A percentile compares a stretch with the other conserved stretches of the same genome.
Conservation (phyloP, 2,113 vertebrate genomes). For the Micromys minutus region DNA sequence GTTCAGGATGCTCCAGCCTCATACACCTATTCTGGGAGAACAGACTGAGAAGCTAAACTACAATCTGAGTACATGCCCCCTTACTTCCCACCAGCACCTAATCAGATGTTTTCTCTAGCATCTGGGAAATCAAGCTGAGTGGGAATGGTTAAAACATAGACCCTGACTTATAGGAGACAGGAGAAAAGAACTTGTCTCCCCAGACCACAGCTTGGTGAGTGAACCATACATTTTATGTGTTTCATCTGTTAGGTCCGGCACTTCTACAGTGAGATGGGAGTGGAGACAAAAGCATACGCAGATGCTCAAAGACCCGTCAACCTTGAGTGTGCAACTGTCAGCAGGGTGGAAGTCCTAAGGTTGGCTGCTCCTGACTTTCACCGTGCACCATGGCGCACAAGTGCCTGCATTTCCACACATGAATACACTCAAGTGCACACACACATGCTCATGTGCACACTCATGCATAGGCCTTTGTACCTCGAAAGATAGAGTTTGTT, state of each 20-base stretch:
- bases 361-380: background rate
- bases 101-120: background rate
- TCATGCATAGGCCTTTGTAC: background rate
- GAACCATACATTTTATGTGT: background rate
- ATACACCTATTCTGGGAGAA: background rate
- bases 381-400: background rate
- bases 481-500: background rate
- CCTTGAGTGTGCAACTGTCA: background rate
- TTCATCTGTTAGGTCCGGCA: background rate
- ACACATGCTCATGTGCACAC: background rate
- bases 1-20: background rate
- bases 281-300: background rate
- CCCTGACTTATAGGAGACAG: background rate
- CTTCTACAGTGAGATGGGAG: background rate
- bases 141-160: background rate
- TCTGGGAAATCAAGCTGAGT: background rate
- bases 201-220: background rate
- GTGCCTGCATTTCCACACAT: background rate
- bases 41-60: background rate
- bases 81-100: background rate
- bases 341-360: background rate
- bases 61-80: no score
- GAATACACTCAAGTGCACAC: background rate
- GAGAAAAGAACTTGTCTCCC: background rate
- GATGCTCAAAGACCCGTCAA: background rate